A percentile compares a stretch with the other conserved stretches of the same genome.
phyloP scores from a whole-genome alignment of 2,888 invertebrate species.

The Troilus luridus region DNA sequence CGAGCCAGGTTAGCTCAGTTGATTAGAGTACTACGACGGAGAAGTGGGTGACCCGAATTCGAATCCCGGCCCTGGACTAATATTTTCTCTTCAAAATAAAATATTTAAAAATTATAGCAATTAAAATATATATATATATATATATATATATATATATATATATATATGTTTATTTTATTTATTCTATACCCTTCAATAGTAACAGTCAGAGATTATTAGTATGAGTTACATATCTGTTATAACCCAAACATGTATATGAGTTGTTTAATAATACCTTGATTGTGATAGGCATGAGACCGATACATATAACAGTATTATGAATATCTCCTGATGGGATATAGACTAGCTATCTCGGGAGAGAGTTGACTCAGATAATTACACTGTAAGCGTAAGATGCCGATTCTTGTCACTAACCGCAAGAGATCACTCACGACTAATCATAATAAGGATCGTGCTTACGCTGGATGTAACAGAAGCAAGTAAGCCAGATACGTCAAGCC shows the following conservation, averaged over 20 bases:
- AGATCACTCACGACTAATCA: slow-evolving; percentile 25
- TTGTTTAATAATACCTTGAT: neutral
- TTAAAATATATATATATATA: too few relatives aligned
- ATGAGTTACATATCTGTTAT: too few relatives aligned
- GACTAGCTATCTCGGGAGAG: neutral
- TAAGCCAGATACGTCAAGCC: neutral
- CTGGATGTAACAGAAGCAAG: neutral
- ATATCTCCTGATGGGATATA: neutral
- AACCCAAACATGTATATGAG: neutral
- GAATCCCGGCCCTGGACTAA: too few relatives aligned
- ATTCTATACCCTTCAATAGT: too few relatives aligned
- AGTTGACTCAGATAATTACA: slow-evolving; percentile 14
- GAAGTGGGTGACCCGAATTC: too few relatives aligned
- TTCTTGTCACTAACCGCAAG: neutral
- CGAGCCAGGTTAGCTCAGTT: too few relatives aligned
- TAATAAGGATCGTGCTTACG: slow-evolving; percentile 17
- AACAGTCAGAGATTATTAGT: too few relatives aligned
- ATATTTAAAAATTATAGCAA: too few relatives aligned
- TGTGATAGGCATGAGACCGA: neutral
- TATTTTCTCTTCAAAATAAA: too few relatives aligned
- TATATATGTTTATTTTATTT: too few relatives aligned
- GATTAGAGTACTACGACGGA: too few relatives aligned
- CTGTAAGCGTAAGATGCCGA: neutral
- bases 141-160: too few relatives aligned
- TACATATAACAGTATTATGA: neutral